Conservation (phyloP, 2,797 vertebrate genomes). For the Sebastes goodei region DNA sequence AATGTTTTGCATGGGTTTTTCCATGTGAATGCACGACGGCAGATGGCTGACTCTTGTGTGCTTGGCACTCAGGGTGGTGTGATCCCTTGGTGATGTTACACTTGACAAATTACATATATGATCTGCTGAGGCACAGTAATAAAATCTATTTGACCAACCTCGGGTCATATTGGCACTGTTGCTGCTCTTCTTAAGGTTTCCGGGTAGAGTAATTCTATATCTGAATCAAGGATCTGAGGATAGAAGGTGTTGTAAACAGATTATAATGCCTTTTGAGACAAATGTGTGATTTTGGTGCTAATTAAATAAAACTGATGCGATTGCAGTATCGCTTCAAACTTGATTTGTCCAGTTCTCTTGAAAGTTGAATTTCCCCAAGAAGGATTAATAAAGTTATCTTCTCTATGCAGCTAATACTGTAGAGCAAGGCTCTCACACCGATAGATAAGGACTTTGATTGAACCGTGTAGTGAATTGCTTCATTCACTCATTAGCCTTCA, state of each 20-base stretch:
- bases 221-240: neutral
- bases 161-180: neutral
- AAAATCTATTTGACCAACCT: neutral
- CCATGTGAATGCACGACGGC: neutral
- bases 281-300: neutral
- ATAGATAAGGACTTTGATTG: neutral
- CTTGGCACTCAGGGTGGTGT: slow-evolving; percentile 8
- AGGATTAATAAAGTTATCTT: neutral
- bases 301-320: neutral
- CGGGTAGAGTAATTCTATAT: fast-evolving
- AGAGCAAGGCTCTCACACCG: neutral
- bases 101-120: neutral
- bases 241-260: neutral
- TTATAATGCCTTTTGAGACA: neutral
- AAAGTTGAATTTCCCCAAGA: neutral
- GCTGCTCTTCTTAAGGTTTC: neutral
- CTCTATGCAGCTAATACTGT: neutral
- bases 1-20: neutral
- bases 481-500: neutral
- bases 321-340: neutral
- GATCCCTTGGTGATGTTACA: neutral
- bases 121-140: neutral
- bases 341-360: neutral
- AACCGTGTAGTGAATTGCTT: neutral
- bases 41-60: slow-evolving; percentile 8